phyloP scores from a whole-genome alignment of 2,797 vertebrate species.

The Enteromius afrohamiltoni region DNA sequence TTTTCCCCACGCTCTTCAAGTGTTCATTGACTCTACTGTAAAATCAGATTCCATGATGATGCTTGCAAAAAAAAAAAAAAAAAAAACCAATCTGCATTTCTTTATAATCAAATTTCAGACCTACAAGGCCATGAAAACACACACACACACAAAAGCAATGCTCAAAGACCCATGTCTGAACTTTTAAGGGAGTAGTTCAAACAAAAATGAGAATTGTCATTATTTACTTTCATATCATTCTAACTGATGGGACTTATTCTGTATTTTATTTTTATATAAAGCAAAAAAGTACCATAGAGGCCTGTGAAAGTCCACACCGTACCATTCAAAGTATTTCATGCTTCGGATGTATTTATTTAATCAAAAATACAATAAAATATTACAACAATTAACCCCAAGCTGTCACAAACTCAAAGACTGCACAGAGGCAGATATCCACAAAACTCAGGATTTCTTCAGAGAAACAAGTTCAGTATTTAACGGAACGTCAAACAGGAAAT shows the following conservation, averaged over 20 bases:
- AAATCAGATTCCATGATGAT: background rate
- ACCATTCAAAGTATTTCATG: background rate
- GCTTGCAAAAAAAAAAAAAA: background rate
- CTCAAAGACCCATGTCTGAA: background rate
- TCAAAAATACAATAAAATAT: background rate
- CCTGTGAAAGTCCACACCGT: background rate
- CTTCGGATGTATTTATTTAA: background rate
- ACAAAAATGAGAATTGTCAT: background rate
- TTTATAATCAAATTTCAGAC: background rate
- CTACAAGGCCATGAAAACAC: background rate
- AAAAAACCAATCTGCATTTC: background rate
- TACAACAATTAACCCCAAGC: background rate
- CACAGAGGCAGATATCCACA: no score
- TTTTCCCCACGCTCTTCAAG: slow-evolving; percentile 2
- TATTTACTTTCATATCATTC: background rate
- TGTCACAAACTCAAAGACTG: no score
- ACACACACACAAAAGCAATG: background rate
- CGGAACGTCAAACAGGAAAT: no score
- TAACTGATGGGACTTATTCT: background rate
- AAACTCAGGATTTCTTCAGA: no score
- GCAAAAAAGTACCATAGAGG: background rate
- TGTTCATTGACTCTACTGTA: background rate
- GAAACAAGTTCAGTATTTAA: no score
- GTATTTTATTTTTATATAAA: background rate
- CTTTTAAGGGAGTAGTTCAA: background rate